Conservation (phyloP, 92 coral and sea anemone species). For the Phymanthus crucifer region DNA sequence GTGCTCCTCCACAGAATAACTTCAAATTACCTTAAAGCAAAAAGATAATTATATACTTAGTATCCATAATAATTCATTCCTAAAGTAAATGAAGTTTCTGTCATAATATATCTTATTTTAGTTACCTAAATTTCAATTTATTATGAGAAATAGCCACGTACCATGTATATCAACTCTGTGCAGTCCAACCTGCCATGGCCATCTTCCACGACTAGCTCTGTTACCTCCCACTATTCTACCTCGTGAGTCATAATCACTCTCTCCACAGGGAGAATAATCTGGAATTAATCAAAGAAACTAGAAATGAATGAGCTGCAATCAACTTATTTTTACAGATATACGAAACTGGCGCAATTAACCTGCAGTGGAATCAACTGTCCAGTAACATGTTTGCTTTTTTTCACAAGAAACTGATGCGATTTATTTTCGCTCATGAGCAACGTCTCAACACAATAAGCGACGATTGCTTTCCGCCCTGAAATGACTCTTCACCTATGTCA, state of each 20-base stretch:
- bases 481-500: too few species aligned
- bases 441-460: too few species aligned
- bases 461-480: too few species aligned
- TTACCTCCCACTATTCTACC: constrained; percentile 76
- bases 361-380: too few species aligned
- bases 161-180: background rate
- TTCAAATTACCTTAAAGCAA: background rate
- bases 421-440: too few species aligned
- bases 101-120: too few species aligned
- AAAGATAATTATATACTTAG: background rate
- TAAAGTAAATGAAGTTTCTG: too few species aligned
- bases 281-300: background rate
- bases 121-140: background rate
- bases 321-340: too few species aligned
- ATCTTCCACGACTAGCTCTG: constrained; percentile 50
- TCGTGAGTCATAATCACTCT: constrained; percentile 41
- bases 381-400: too few species aligned
- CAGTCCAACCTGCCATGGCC: constrained; percentile 76
- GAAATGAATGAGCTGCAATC: constrained; percentile 17
- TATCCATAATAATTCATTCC: background rate
- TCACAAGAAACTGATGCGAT: too few species aligned
- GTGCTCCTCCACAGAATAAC: background rate
- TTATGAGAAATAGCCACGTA: background rate
- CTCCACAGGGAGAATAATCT: constrained; percentile 78
- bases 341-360: too few species aligned